Evolutionary conservation across 2,888 invertebrate species (phyloP), one percentile per base, ranked within the genome.

Genomic region (Alsophila aescularia): DNA sequence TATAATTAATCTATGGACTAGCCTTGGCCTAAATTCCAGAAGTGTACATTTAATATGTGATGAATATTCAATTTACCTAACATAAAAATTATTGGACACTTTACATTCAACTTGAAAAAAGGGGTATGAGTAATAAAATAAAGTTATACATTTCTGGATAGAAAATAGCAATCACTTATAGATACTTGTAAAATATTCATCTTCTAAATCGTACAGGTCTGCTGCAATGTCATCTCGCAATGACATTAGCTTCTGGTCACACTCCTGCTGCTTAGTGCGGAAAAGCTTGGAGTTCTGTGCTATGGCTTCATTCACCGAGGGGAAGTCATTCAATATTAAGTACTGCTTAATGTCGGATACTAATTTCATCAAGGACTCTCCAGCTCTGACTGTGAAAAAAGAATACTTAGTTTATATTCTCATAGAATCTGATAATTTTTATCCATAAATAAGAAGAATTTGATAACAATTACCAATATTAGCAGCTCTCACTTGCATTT

Each of bases 301-400:
- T 62, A 99, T 99, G 0, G 98, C 97, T 77, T 99, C 98, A 83
- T 99, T 99, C 0, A 99, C 98, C 0, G 98, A 98, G 37, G 98
- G 98, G 80, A 99, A 99, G 87, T 99, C 99, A 83, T 99, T 99
- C 14, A 99, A 93, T 72, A 99, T 98, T 37, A 99, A 92, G 84
- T 99, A 99, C 79, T 99, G 99, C 77, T 99, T 99, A 60, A 99
- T 97, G 81, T 99, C 99, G 0, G 98, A 98, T 0, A 99, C 98
- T 21, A 99, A 92, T 84, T 99, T 99, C 96, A 98, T 97, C 16
- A 99, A 85, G 0, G 98, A 98, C 90, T 99, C 99, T 0, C 98
- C 98, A 54, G 99, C 99, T 72, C 99, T 93, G 0, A 98, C 98
- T 94, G 93, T 86, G 92, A 90, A 43, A 14, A 42, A 31, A 35